phyloP scores from a whole-genome alignment of 1,140 invertebrate genomes.

The Caligus rogercresseyi region DNA sequence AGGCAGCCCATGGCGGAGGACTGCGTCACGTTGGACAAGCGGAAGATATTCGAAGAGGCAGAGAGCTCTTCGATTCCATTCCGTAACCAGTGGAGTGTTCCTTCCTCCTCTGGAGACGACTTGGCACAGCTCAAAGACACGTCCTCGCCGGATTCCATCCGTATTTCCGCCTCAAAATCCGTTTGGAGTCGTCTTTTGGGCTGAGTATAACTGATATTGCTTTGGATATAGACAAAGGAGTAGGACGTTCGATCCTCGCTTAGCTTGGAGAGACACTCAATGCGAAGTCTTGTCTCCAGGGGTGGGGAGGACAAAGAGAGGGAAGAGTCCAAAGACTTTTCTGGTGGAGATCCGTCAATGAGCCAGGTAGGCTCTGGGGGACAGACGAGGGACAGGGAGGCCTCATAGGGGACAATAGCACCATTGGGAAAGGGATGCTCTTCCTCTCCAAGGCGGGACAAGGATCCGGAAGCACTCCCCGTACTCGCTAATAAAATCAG shows the following conservation, averaged over 20 bases:
- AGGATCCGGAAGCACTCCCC: no score
- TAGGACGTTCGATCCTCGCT: not conserved
- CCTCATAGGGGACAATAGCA: not conserved
- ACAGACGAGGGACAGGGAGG: not conserved
- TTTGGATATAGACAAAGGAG: not conserved
- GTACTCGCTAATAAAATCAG: not conserved
- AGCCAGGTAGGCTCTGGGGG: not conserved
- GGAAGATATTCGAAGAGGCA: not conserved
- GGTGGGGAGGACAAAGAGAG: not conserved
- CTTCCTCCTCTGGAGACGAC: not conserved
- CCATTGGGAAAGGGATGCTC: not conserved
- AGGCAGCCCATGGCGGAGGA: not conserved
- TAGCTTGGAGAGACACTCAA: not conserved
- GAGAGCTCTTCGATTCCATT: not conserved
- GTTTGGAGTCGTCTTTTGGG: not conserved
- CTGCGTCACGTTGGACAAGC: not conserved
- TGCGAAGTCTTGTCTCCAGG: not conserved
- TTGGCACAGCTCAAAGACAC: not conserved
- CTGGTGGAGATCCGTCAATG: not conserved
- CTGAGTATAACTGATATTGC: no score
- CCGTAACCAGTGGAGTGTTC: not conserved
- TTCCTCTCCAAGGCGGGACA: not conserved
- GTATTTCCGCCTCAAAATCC: not conserved
- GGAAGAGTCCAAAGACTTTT: not conserved
- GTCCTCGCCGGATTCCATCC: not conserved